Base-by-base conservation (phyloP, 2,113 vertebrate genomes). In the Eidolon helvum region DNA sequence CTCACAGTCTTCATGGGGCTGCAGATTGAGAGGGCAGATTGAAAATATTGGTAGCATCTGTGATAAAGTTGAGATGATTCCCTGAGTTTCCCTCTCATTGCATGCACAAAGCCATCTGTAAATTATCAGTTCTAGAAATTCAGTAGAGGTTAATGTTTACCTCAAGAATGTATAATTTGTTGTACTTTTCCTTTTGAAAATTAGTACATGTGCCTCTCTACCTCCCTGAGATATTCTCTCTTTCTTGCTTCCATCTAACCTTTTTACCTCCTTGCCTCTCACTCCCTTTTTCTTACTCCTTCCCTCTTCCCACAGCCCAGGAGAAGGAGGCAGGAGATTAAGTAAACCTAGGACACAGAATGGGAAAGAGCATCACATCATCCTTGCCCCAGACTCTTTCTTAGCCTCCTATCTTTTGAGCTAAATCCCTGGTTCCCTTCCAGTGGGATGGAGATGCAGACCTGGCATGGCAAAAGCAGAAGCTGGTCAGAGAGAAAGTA, bases 21-120 rank as follows among this genome's bases (percentile, higher is more conserved):
- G 5, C 89, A 91, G 59, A 63, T 35, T 91, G 33, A 95, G 92
- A 94, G 35, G 21, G 45, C 83, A 22, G n/a, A 53, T 53, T 92
- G 91, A 82, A 96, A 61, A 90, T 7, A 5, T 59, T 96, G 90
- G 28, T 43, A 92, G 15, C 45, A 87, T 93, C 86, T 71, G 15
- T 96, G 79, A n/a, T 86, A 66, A 86, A 85, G 45, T 7, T 80
- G 21, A 21, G 16, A 69, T 12, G 21, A 26, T 88, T 87, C 66
- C 84, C 89, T 26, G 55, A 89, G 11, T 4, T n/a, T 91, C 86
- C 33, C 26, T 92, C 79, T 83, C 93, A 97, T 72, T 16, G 53
- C 78, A 45, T 28, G 4, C 11, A 63, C 21, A 87, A 35, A 75
- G 19, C 5, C 40, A 87, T 69, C 45, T 83, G 10, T 80, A 83